Base-by-base conservation (phyloP, 2,888 invertebrate species). In the Gari tellinella region DNA sequence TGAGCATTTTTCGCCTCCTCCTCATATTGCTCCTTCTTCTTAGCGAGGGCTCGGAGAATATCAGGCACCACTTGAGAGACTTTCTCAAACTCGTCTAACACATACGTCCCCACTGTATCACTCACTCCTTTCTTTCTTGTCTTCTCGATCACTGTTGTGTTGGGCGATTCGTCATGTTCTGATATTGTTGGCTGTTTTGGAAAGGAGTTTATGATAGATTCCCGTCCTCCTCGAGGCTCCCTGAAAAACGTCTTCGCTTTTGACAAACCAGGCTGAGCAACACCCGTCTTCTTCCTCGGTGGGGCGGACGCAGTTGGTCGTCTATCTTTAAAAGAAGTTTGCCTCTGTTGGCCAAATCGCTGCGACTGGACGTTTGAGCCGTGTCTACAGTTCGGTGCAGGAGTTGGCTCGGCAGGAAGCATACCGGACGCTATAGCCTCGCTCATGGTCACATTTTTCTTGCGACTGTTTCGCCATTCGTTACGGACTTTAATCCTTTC, bases 51-150 rank as follows among this genome's bases (percentile, higher is more conserved):
- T 7, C 75, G 69, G 14, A 86, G 61, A 37, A 86, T 86, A 41
- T 79, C 78, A 0, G 86, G 85, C 12, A 86, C 85, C 2, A 86
- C 85, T 51, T 82, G 77, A 1, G 84, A 84, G 67, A 85, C 81
- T 60, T 82, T 75, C 56, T 75, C 70, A 65, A 82, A 84, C 64
- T 86, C 86, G 3, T 76, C 77, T 8, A 86, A 68, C 4, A 86
- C 74, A 52, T 85, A 85, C n/a, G 73, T 78, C 40, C 83, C 84
- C 1, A 83, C 82, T 1, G 76, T 70, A 37, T 63, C 73, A n/a
- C 31, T 38, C 8, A 69, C 49, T 56, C 40, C 51, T n/a, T 37
- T n/a, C n/a, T 58, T 56, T 12, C 26, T 43, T 45, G 57, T 31
- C 7, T 15, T 19, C 4, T 17, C 3, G 7, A 7, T n/a, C 15